Percentiles rank a stretch among this genome's conserved stretches.
Conservation (phyloP, 23 tunicate genomes). For the Ascidia mentula region DNA sequence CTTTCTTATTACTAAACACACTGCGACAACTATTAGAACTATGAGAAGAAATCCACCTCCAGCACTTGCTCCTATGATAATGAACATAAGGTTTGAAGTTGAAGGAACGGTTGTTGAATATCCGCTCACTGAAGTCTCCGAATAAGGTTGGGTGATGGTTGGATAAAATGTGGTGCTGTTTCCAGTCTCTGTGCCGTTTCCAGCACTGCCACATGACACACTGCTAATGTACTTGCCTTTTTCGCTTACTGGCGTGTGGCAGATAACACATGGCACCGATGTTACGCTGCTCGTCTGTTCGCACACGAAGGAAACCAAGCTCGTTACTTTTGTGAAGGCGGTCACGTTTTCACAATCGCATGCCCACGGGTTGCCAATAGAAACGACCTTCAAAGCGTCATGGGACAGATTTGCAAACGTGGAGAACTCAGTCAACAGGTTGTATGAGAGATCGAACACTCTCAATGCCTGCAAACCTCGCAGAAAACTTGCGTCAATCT, state of each 20-base stretch:
- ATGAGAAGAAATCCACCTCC: neutral
- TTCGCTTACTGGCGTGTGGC: neutral
- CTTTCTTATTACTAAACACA: neutral
- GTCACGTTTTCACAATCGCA: conserved; percentile 1
- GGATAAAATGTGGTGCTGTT: neutral
- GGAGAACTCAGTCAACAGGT: conserved; percentile 1
- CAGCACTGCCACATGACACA: neutral
- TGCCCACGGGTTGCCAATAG: conserved; percentile 26
- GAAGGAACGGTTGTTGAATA: neutral
- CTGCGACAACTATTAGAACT: neutral
- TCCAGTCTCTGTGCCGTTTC: neutral
- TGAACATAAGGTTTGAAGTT: neutral
- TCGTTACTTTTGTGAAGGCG: neutral
- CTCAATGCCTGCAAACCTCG: neutral
- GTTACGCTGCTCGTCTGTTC: neutral
- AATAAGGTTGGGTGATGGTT: too few species aligned
- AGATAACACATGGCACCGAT: neutral
- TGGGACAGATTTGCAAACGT: neutral
- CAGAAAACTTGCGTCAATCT: neutral
- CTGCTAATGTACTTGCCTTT: neutral
- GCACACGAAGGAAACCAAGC: neutral
- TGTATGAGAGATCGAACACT: conserved; percentile 5
- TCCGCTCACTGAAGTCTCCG: neutral
- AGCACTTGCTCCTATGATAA: neutral
- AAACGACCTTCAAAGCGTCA: neutral